Evolutionary conservation across 1,140 invertebrate genomes (phyloP).

Genomic region (Drosophila gunungcola): DNA sequence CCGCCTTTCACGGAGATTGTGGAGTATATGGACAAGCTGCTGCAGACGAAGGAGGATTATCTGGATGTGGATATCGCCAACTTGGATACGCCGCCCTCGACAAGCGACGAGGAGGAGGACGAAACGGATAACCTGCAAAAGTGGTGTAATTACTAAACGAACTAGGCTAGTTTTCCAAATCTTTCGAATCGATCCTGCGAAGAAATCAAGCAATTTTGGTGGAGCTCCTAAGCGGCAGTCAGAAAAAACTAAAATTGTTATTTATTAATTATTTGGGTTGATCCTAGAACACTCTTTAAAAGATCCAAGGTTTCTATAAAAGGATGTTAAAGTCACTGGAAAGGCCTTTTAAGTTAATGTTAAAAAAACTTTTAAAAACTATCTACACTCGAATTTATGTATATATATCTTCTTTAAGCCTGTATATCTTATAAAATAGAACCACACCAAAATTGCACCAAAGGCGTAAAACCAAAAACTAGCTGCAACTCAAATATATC

Average conservation of each 20-base stretch:
- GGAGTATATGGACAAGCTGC: conserved; percentile 94
- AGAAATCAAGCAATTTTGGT: background rate
- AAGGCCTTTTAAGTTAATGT: background rate
- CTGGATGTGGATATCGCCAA: conserved; percentile 93
- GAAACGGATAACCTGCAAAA: conserved; percentile 83
- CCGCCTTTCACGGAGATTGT: conserved; percentile 95
- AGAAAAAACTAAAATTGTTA: too few relatives aligned
- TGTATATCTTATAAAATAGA: conserved; percentile 42
- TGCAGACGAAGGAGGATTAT: conserved; percentile 95
- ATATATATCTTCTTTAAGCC: conserved; percentile 54
- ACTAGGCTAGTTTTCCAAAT: too few relatives aligned
- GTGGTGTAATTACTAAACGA: conserved; percentile 63
- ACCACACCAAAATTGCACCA: conserved; percentile 51
- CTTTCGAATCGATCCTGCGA: background rate
- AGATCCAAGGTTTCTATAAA: background rate
- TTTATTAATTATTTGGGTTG: too few relatives aligned
- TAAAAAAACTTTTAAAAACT: background rate
- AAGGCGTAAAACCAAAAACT: conserved; percentile 63
- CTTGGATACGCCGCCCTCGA: conserved; percentile 94
- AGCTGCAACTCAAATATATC: conserved; percentile 27
- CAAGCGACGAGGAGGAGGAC: conserved; percentile 87
- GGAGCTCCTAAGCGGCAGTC: too few relatives aligned
- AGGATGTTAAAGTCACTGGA: background rate
- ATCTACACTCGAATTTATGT: conserved; percentile 20
- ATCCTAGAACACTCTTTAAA: background rate